These are phyloP conservation scores for Tupaia tana DNA, from an alignment of 2,113 vertebrate species.

Conservation along the genomic window DNA sequence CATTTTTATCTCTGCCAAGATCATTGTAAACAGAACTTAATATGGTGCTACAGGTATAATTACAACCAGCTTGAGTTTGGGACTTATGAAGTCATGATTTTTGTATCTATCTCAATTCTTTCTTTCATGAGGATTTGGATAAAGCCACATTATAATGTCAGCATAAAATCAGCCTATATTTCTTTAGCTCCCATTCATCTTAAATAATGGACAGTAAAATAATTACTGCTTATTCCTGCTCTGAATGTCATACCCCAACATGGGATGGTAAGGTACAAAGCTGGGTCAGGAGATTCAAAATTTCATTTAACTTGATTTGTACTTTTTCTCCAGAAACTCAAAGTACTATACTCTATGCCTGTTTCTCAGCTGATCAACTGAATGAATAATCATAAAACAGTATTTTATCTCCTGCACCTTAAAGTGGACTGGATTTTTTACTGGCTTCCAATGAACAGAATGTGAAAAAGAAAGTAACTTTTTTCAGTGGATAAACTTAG, in stretches of 20 bases:
- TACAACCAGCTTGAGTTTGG: too few species aligned
- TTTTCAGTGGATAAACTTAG: neutral
- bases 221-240: neutral
- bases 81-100: neutral
- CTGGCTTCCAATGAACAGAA: neutral
- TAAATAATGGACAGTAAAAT: neutral
- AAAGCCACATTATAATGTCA: neutral
- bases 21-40: neutral
- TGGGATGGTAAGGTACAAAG: neutral
- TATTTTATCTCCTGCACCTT: neutral
- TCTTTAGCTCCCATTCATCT: neutral
- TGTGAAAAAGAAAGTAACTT: neutral
- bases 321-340: constrained; percentile 1
- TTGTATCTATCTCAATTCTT: neutral
- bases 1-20: neutral
- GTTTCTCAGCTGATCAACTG: neutral
- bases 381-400: neutral
- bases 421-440: neutral
- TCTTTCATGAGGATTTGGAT: neutral
- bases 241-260: neutral
- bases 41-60: neutral
- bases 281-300: neutral
- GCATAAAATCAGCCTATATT: neutral
- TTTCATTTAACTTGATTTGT: neutral
- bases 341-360: neutral